A percentile compares a stretch with the other conserved stretches of the same genome.
Conservation (phyloP, 2,797 vertebrate species). For the Syncerus caffer region DNA sequence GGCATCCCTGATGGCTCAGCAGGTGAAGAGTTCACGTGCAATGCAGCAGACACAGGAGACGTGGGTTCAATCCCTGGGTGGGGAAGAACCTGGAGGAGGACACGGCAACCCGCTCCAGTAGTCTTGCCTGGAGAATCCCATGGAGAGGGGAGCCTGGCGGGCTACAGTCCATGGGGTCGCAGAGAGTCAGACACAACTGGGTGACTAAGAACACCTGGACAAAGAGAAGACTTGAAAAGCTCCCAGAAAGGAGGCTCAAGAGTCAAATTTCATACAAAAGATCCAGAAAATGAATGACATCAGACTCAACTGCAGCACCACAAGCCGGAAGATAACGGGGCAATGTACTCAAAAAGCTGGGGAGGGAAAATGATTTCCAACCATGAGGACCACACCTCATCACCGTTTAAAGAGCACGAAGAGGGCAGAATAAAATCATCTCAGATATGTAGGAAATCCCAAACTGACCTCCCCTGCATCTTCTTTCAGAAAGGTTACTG, state of each 20-base stretch:
- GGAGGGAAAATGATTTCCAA: neutral
- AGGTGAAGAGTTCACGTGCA: neutral
- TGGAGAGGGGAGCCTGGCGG: neutral
- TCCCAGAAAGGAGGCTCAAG: neutral
- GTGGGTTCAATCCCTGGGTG: neutral
- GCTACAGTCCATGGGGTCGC: rapidly evolving
- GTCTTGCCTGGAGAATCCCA: neutral
- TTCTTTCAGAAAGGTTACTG: neutral
- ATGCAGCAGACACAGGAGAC: neutral
- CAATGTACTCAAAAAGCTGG: neutral
- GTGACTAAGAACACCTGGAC: neutral
- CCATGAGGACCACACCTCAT: neutral
- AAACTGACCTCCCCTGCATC: neutral
- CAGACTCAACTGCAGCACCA: neutral
- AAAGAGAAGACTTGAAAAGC: neutral
- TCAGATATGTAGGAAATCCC: neutral
- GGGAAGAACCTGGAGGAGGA: neutral
- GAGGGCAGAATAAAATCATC: neutral
- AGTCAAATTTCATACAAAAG: neutral
- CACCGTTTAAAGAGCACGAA: neutral
- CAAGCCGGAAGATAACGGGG: neutral
- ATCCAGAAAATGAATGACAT: neutral
- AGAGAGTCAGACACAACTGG: neutral
- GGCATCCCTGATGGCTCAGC: neutral
- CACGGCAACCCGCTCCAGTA: neutral